phyloP scores from a whole-genome alignment of 2,797 vertebrate species.

The Sebastes nivosus region DNA sequence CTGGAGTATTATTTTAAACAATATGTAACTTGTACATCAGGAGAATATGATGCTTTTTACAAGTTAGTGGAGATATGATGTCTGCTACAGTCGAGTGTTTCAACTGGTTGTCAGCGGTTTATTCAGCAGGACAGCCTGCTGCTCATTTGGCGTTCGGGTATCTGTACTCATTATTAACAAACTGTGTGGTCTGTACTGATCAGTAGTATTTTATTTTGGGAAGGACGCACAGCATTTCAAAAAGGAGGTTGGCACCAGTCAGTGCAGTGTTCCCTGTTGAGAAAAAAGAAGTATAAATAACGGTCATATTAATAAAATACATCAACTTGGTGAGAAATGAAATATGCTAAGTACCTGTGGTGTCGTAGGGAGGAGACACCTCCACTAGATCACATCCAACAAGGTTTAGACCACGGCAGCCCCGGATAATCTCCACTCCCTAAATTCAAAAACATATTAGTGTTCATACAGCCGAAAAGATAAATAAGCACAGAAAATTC shows the following conservation, averaged over 20 bases:
- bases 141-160: background rate
- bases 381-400: constrained; percentile 96
- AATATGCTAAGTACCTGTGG: constrained; percentile 83
- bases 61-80: background rate
- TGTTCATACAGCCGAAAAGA: background rate
- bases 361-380: constrained; percentile 90
- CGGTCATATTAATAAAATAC: background rate
- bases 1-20: background rate
- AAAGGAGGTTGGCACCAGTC: constrained; percentile 92
- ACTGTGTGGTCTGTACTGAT: constrained; percentile 22
- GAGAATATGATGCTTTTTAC: background rate
- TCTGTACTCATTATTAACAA: background rate
- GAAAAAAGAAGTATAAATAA: background rate
- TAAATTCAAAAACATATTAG: constrained; percentile 38
- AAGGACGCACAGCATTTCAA: constrained; percentile 94
- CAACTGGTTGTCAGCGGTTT: background rate
- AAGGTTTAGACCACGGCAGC: constrained; percentile 89
- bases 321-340: background rate
- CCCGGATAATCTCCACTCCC: constrained; percentile 94
- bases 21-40: background rate
- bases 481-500: background rate
- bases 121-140: background rate
- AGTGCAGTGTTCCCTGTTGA: constrained; percentile 92
- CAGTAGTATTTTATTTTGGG: constrained; percentile 84
- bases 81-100: background rate